A percentile compares a stretch with the other conserved stretches of the same genome.
Conservation (phyloP, 2,797 vertebrate genomes). For the Catamblyrhynchus diadema region DNA sequence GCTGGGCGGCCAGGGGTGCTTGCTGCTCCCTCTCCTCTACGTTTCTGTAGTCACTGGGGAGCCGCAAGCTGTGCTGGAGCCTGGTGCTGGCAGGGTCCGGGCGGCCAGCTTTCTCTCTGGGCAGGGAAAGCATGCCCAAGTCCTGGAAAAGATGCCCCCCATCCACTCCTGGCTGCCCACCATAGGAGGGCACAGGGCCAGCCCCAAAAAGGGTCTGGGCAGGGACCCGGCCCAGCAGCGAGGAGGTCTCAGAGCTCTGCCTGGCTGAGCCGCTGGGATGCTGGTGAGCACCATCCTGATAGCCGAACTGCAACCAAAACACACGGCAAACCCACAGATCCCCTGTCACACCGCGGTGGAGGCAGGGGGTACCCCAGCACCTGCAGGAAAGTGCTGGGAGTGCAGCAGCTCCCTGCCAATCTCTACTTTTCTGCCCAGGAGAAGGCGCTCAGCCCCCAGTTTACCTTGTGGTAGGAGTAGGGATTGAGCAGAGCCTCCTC, state of each 20-base stretch:
- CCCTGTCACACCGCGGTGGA: neutral
- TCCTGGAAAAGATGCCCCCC: constrained; percentile 86
- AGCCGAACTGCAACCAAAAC: constrained; percentile 79
- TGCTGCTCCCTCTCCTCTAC: constrained; percentile 48
- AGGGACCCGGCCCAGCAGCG: constrained; percentile 52
- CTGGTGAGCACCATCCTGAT: constrained; percentile 77
- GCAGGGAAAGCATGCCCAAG: constrained; percentile 81
- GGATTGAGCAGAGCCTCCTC: constrained; percentile 84
- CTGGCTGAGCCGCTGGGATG: neutral
- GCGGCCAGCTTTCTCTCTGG: constrained; percentile 69
- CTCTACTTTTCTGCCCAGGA: neutral
- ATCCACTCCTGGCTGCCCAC: constrained; percentile 61
- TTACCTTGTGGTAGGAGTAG: constrained; percentile 88
- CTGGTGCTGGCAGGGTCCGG: constrained; percentile 65
- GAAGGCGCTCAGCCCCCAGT: accelerated
- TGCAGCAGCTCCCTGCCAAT: neutral
- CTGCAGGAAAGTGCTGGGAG: neutral
- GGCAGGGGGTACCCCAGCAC: neutral
- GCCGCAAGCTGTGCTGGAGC: constrained; percentile 47
- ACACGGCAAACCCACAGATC: neutral
- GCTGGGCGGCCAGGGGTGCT: neutral
- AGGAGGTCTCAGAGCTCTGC: constrained; percentile 36
- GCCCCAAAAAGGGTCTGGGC: constrained; percentile 62
- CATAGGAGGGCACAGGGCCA: constrained; percentile 63
- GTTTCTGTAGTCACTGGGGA: constrained; percentile 39